Evolutionary conservation across 2,113 vertebrate genomes (phyloP).

Genomic region (Passer montanus): DNA sequence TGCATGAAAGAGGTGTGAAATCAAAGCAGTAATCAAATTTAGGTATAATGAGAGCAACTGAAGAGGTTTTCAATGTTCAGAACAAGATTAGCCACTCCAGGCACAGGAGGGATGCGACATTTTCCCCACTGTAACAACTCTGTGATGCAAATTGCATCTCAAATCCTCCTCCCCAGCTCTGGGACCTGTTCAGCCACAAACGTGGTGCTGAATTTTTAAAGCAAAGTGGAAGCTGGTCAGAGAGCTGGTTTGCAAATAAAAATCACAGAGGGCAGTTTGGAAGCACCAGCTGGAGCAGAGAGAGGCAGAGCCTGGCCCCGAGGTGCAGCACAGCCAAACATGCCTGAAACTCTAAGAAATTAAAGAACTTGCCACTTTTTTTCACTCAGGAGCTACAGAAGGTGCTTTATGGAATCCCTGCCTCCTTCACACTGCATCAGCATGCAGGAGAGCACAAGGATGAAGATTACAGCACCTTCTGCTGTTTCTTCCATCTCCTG

Average conservation of each 20-base stretch:
- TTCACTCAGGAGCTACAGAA: not conserved
- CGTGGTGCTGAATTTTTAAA: not conserved
- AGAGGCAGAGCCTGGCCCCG: not conserved
- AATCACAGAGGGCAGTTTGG: not conserved
- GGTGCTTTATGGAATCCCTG: not conserved
- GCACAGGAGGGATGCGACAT: fast-evolving
- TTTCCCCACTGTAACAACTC: not conserved
- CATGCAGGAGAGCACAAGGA: not conserved
- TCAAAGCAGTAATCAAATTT: not conserved
- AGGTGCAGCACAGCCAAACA: too few species aligned
- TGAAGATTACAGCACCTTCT: not conserved
- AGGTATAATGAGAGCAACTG: not conserved
- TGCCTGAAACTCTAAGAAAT: not conserved
- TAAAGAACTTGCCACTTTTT: not conserved
- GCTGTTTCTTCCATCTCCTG: not conserved
- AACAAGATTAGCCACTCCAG: not conserved
- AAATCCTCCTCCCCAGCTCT: not conserved
- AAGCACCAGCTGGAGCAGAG: not conserved
- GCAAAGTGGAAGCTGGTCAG: not conserved
- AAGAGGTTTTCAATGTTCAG: not conserved
- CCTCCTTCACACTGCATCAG: not conserved
- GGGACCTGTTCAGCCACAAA: not conserved
- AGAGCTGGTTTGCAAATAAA: not conserved
- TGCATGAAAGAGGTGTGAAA: not conserved
- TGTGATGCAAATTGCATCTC: not conserved